A percentile compares a stretch with the other conserved stretches of the same genome.
These are phyloP conservation scores for Embiotoca jacksoni DNA, from an alignment of 2,113 vertebrate genomes.

Conservation along the genomic window DNA sequence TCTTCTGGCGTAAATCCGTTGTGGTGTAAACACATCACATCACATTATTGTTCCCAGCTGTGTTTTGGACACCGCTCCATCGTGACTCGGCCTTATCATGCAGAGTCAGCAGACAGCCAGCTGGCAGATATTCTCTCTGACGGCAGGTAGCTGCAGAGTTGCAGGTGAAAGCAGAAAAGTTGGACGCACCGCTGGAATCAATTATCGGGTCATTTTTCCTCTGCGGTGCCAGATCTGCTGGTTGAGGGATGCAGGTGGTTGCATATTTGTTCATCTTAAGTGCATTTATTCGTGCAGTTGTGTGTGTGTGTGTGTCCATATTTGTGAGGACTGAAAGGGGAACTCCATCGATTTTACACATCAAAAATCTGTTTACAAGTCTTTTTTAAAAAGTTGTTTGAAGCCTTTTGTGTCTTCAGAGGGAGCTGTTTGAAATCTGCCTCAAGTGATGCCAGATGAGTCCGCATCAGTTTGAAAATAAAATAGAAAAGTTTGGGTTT, in stretches of 20 bases:
- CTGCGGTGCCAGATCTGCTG: neutral
- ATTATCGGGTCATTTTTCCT: constrained; percentile 22
- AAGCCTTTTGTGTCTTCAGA: too few species aligned
- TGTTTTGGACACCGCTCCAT: constrained; percentile 49
- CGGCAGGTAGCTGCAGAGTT: constrained; percentile 55
- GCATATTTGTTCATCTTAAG: neutral
- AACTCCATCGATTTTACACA: neutral
- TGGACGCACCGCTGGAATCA: constrained; percentile 30
- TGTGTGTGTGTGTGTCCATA: neutral
- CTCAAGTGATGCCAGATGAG: too few species aligned
- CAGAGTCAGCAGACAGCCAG: constrained; percentile 41
- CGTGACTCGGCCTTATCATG: constrained; percentile 67
- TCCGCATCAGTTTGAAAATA: too few species aligned
- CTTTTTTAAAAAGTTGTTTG: too few species aligned
- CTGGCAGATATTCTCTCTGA: constrained; percentile 36
- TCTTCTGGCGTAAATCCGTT: constrained; percentile 28
- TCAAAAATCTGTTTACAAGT: too few species aligned
- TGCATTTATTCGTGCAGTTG: neutral
- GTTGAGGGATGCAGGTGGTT: constrained; percentile 8
- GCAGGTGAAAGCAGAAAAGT: constrained; percentile 46
- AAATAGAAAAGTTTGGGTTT: too few species aligned
- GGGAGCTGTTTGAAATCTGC: too few species aligned
- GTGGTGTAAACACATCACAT: constrained; percentile 35
- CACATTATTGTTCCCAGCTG: constrained; percentile 36
- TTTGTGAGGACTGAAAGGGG: neutral